Evolutionary conservation across 2,113 vertebrate genomes (phyloP).

Genomic region (Rhinoderma darwinii): DNA sequence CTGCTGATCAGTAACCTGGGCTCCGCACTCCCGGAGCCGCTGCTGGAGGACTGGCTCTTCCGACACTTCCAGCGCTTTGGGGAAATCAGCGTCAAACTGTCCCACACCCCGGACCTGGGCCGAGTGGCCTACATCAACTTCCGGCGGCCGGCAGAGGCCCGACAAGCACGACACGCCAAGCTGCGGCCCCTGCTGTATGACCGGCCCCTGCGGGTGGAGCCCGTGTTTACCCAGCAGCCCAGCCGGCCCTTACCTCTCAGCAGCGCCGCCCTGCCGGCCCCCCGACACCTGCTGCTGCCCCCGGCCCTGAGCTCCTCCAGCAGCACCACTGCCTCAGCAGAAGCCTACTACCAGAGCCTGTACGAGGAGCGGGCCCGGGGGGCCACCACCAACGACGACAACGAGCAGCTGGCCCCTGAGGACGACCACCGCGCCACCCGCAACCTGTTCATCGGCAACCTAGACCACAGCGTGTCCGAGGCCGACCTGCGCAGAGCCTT

Average conservation of each 20-base stretch:
- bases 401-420: constrained; percentile 94
- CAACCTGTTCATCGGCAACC: constrained; percentile 95
- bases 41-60: constrained; percentile 94
- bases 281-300: constrained; percentile 75
- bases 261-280: constrained; percentile 81
- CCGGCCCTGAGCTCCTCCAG: constrained; percentile 62
- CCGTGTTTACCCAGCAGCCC: constrained; percentile 80
- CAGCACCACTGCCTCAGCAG: constrained; percentile 70
- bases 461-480: constrained; percentile 92
- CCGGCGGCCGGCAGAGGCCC: constrained; percentile 91
- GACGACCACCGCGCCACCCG: constrained; percentile 95
- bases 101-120: constrained; percentile 93
- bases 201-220: constrained; percentile 90
- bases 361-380: constrained; percentile 88
- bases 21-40: constrained; percentile 90
- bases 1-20: constrained; percentile 93
- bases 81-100: constrained; percentile 93
- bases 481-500: constrained; percentile 89
- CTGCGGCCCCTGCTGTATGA: constrained; percentile 88
- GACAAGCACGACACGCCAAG: constrained; percentile 90
- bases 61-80: constrained; percentile 97
- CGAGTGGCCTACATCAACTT: constrained; percentile 96
- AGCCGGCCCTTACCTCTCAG: constrained; percentile 80
- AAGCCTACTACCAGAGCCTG: constrained; percentile 88
- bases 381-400: constrained; percentile 76